Evolutionary conservation across 2,113 vertebrate genomes (phyloP).

Genomic region (Pygoscelis antarcticus): DNA sequence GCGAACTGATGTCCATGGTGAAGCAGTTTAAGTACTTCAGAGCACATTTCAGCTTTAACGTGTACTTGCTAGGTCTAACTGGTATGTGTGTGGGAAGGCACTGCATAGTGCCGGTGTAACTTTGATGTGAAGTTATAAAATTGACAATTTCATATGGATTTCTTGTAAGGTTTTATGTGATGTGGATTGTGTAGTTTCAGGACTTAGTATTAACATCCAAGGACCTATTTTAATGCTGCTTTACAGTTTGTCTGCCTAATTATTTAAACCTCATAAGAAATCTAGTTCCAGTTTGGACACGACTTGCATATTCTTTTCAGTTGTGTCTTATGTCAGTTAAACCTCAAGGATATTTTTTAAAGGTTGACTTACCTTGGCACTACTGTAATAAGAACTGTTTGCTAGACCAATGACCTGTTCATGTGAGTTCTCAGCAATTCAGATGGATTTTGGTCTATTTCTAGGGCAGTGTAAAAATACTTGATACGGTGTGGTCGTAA

Average conservation of each 20-base stretch:
- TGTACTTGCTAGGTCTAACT: neutral
- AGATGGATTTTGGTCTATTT: neutral
- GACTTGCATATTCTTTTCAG: neutral
- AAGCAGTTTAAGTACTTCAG: neutral
- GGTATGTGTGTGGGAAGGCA: neutral
- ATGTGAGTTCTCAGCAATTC: neutral
- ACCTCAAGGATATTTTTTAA: neutral
- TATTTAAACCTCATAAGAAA: neutral
- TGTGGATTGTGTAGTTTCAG: neutral
- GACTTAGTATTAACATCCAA: neutral
- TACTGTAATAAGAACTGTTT: neutral
- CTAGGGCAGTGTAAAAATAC: neutral
- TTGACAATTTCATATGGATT: neutral
- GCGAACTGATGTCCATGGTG: fast-evolving
- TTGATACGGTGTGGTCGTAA: neutral
- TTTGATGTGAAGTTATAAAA: neutral
- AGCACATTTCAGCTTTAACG: neutral
- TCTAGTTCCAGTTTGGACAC: neutral
- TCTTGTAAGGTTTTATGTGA: neutral
- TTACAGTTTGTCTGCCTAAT: neutral
- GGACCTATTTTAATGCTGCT: neutral
- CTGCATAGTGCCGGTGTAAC: neutral
- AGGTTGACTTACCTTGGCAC: neutral
- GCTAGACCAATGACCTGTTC: neutral
- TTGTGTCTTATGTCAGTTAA: neutral